Base-by-base conservation (phyloP, 2,113 vertebrate genomes). In the Nycticebus coucang region DNA sequence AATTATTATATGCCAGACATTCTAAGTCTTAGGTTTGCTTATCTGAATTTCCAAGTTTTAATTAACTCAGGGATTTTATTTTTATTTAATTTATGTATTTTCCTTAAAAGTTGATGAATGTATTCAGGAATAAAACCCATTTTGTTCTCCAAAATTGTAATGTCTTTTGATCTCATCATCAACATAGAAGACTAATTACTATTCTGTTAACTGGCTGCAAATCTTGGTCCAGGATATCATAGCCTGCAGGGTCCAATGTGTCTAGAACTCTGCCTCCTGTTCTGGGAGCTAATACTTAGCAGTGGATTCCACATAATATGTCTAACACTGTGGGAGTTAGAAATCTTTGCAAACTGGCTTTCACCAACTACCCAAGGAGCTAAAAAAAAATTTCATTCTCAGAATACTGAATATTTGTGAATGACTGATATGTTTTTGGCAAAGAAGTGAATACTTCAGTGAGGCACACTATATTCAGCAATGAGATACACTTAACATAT, bases 351-450 rank as follows among this genome's bases (percentile, higher is more conserved):
- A 97, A 97, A 94, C 77, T 96, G 96, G 96, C 94, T 95, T 97
- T 87, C 59, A 89, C 71, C 69, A 96, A 74, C 93, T 87, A 97
- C 62, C 89, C 91, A 96, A 96, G 97, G 53, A 96, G 94, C 97
- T 97, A 93, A 96, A 97, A 95, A 74, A 64, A 92, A 88, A 12
- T 87, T 97, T 97, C 95, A 97, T 97, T 97, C 97, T 97, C 96
- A 97, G 97, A 98, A 71, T 85, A 91, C 95, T 91, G 97, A 97
- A 97, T 98, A 98, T 97, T 98, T 97, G 97, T 98, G 97, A 98
- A 98, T 98, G 97, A 97, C 97, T 97, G 96, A 97, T 97, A 62
- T 97, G 97, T 98, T 97, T 97, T 97, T 98, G 97, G 97, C 97
- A 96, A 97, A 96, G 89, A 96, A 95, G 60, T 68, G 91, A 97